A percentile compares a stretch with the other conserved stretches of the same genome.
phyloP scores from a whole-genome alignment of 2,888 invertebrate species.

The Hirtodrosophila trivittata region DNA sequence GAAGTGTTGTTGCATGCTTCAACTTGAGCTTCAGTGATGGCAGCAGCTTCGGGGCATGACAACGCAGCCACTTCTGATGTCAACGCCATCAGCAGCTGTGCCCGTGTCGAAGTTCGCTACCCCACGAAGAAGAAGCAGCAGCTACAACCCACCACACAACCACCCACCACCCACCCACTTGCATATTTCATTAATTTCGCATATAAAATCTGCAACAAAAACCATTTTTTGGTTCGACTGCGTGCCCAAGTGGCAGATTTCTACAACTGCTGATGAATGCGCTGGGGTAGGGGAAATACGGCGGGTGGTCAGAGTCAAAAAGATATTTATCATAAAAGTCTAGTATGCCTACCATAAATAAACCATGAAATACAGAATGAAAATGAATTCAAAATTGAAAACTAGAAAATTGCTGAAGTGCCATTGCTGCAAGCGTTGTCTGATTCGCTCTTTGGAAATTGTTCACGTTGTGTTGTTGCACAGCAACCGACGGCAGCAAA shows the following conservation, averaged over 20 bases:
- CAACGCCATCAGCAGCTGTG: slow-evolving; percentile 65
- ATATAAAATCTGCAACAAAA: slow-evolving; percentile 56
- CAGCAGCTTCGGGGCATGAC: slow-evolving; percentile 31
- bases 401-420: slow-evolving; percentile 45
- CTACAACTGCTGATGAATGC: background rate
- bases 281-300: background rate
- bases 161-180: slow-evolving; percentile 30
- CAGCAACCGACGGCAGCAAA: slow-evolving; percentile 14
- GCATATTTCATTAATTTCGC: slow-evolving; percentile 72
- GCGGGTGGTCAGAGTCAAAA: background rate
- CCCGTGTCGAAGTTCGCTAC: slow-evolving; percentile 50
- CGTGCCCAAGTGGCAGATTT: slow-evolving; percentile 69
- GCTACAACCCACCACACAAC: slow-evolving; percentile 8
- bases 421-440: slow-evolving; percentile 5
- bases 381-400: slow-evolving; percentile 47
- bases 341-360: slow-evolving; percentile 1
- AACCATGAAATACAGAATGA: slow-evolving; percentile 7
- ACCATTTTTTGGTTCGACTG: slow-evolving; percentile 53
- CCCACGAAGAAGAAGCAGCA: slow-evolving; percentile 23
- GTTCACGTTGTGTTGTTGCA: slow-evolving; percentile 7
- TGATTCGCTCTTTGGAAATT: slow-evolving; percentile 4
- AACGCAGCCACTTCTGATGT: slow-evolving; percentile 64
- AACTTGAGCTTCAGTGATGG: slow-evolving; percentile 27
- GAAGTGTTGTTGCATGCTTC: slow-evolving; percentile 46
- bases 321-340: background rate